Percentiles rank a stretch among this genome's conserved stretches.
Evolutionary conservation across 2,113 vertebrate genomes (phyloP).

Genomic region (Falco punctatus): DNA sequence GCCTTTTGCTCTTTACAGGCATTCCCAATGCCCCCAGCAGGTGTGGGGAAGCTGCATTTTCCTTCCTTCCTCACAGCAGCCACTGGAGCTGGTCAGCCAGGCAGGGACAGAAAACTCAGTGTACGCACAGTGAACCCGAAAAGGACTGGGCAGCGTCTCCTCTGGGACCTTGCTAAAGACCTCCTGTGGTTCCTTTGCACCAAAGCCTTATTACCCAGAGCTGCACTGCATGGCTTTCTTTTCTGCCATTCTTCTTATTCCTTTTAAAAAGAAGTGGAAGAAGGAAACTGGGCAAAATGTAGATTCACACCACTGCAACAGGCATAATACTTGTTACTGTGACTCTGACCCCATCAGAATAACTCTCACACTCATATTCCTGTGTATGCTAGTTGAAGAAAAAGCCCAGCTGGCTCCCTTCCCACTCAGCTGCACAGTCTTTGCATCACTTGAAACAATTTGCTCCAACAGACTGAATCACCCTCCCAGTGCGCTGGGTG

Average conservation of each 20-base stretch:
- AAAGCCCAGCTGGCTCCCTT: constrained; percentile 11
- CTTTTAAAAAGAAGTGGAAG: neutral
- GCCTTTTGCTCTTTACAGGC: neutral
- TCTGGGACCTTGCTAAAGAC: neutral
- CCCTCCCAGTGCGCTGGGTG: accelerated
- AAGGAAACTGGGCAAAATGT: neutral
- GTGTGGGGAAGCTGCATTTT: accelerated
- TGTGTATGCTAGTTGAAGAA: neutral
- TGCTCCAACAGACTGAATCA: neutral
- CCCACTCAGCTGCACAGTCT: neutral
- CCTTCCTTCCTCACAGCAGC: neutral
- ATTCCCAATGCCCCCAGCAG: neutral
- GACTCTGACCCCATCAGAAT: neutral
- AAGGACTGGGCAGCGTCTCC: neutral
- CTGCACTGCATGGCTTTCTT: accelerated
- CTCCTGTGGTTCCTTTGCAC: neutral
- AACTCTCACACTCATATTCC: neutral
- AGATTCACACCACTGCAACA: neutral
- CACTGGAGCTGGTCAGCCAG: neutral
- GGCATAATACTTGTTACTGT: neutral
- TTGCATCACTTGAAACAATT: neutral
- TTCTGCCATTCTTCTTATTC: neutral
- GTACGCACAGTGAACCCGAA: accelerated
- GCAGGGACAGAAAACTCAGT: neutral
- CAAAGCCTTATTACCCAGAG: neutral